Evolutionary conservation across 2,888 invertebrate species (phyloP).

Genomic region (Trisateles emortualis): DNA sequence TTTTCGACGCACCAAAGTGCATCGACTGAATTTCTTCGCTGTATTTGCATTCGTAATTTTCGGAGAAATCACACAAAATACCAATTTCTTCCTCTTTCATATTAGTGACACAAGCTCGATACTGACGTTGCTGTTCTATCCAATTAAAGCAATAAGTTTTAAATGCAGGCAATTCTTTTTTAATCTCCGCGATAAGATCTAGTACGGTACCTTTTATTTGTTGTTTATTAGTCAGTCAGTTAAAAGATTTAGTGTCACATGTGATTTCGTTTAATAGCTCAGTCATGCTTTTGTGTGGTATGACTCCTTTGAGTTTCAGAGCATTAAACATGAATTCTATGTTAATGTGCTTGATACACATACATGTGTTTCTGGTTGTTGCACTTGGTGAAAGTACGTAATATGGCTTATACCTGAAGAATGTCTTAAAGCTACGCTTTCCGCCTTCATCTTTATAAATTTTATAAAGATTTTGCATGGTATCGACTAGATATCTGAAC

Average conservation of each 20-base stretch:
- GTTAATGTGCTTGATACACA: conserved; percentile 27
- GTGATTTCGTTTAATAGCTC: conserved; percentile 17
- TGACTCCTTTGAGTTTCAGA: conserved; percentile 18
- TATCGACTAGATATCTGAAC: conserved; percentile 18
- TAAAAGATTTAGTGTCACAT: conserved; percentile 20
- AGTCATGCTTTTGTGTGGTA: conserved; percentile 15
- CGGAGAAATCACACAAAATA: conserved; percentile 23
- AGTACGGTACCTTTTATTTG: conserved; percentile 11
- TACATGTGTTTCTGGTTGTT: conserved; percentile 17
- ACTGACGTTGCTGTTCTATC: conserved; percentile 19
- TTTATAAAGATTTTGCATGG: conserved; percentile 7
- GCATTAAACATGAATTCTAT: conserved; percentile 21
- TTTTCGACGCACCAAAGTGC: conserved; percentile 15
- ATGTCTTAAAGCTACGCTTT: conserved; percentile 15
- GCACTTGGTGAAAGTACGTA: conserved; percentile 12
- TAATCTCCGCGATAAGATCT: conserved; percentile 12
- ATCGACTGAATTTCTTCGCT: conserved; percentile 15
- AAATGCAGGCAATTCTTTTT: conserved; percentile 9
- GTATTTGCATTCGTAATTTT: conserved; percentile 22
- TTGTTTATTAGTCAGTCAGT: conserved; percentile 24
- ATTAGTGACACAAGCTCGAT: conserved; percentile 13
- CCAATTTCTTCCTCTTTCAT: conserved; percentile 7
- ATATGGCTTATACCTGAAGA: conserved; percentile 20
- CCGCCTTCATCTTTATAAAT: conserved; percentile 15
- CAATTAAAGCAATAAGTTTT: conserved; percentile 17